Conservation (phyloP, 2,113 vertebrate species). For the Synodontis membranacea region DNA sequence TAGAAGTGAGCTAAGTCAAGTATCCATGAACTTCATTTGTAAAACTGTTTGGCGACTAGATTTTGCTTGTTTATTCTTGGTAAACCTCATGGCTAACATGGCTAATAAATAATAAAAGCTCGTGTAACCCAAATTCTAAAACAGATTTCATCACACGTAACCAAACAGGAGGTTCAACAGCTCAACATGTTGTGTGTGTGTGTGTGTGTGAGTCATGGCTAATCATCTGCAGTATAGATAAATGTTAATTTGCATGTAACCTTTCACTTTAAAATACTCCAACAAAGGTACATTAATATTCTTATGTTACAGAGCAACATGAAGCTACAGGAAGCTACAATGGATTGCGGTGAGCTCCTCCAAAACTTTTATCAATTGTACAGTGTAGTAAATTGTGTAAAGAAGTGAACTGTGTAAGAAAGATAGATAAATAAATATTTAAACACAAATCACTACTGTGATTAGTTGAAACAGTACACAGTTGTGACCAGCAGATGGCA, state of each 20-base stretch:
- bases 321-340: background rate
- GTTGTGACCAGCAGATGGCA: slow-evolving; percentile 7
- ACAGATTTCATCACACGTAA: background rate
- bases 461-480: background rate
- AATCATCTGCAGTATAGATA: background rate
- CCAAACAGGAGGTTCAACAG: background rate
- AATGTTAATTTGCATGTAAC: background rate
- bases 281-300: background rate
- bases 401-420: background rate
- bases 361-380: background rate
- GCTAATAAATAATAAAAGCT: background rate
- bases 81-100: background rate
- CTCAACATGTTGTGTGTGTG: background rate
- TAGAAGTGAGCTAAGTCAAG: background rate
- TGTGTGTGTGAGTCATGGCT: background rate
- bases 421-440: background rate
- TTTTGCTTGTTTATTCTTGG: background rate
- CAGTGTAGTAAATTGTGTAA: background rate
- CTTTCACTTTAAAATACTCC: background rate
- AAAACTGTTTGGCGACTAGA: background rate
- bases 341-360: background rate
- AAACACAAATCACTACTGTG: background rate
- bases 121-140: background rate
- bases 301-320: background rate
- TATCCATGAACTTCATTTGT: background rate